Evolutionary conservation across 2,797 vertebrate genomes (phyloP).

Genomic region (Scleropages formosus): DNA sequence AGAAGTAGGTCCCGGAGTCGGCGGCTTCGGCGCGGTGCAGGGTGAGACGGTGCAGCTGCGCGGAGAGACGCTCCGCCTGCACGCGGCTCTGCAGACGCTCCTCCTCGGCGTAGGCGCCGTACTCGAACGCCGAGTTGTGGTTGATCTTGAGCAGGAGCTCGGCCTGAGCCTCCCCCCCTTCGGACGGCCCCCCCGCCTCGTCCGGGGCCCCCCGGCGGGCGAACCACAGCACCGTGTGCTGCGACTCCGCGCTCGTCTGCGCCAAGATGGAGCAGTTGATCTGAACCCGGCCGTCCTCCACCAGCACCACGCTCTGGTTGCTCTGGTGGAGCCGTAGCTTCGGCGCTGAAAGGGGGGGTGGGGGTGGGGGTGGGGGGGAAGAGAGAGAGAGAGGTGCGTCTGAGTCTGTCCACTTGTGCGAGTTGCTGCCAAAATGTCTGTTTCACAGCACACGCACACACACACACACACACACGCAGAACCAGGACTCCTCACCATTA

Average conservation of each 20-base stretch:
- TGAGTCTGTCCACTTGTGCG: too few species aligned
- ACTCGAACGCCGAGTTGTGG: constrained; percentile 81
- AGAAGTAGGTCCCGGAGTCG: constrained; percentile 93
- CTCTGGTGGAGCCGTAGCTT: constrained; percentile 87
- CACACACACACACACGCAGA: not conserved
- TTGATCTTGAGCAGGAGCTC: constrained; percentile 91
- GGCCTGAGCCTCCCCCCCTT: constrained; percentile 67
- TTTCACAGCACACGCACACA: too few species aligned
- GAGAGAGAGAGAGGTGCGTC: not conserved
- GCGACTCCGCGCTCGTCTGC: constrained; percentile 85
- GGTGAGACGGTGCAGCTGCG: constrained; percentile 73
- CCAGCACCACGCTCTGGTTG: constrained; percentile 80
- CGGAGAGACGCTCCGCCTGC: constrained; percentile 78
- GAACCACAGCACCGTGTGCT: constrained; percentile 89
- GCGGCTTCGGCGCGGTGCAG: constrained; percentile 83
- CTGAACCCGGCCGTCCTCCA: constrained; percentile 84
- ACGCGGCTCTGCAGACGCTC: constrained; percentile 81
- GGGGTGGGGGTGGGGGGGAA: too few species aligned
- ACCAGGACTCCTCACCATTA: too few species aligned
- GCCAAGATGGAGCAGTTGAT: constrained; percentile 86
- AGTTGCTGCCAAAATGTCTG: too few species aligned
- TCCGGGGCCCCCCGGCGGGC: constrained; percentile 76
- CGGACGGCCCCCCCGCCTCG: constrained; percentile 72
- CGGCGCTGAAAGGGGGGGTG: constrained; percentile 71
- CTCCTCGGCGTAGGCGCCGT: constrained; percentile 87